A percentile compares a stretch with the other conserved stretches of the same genome.
Evolutionary conservation across 2,113 vertebrate genomes (phyloP).

Genomic region (Vimba vimba): DNA sequence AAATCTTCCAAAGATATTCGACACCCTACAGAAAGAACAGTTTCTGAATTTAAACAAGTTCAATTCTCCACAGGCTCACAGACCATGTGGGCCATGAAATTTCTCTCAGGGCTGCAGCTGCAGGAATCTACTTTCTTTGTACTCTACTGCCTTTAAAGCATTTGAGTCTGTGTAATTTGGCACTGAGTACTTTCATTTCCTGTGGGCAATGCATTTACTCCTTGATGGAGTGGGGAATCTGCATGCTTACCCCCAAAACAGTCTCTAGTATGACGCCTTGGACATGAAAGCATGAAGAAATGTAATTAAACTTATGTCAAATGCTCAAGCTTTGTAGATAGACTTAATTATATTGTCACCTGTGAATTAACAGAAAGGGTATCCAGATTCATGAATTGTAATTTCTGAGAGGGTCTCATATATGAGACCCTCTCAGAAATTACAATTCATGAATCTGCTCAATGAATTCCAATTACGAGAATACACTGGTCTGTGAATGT

Average conservation of each 20-base stretch:
- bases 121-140: slow-evolving; percentile 71
- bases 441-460: neutral
- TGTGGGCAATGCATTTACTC: slow-evolving; percentile 58
- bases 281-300: slow-evolving; percentile 48
- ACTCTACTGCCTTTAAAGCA: slow-evolving; percentile 64
- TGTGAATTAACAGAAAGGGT: slow-evolving; percentile 29
- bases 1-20: slow-evolving; percentile 58
- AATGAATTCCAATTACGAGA: slow-evolving; percentile 14
- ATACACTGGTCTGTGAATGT: slow-evolving; percentile 3
- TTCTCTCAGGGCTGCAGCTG: slow-evolving; percentile 67
- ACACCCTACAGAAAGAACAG: slow-evolving; percentile 70
- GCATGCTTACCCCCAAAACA: slow-evolving; percentile 65
- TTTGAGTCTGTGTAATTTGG: slow-evolving; percentile 63
- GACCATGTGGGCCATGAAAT: slow-evolving; percentile 73
- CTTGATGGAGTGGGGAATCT: slow-evolving; percentile 65
- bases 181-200: slow-evolving; percentile 64
- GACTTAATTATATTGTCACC: slow-evolving; percentile 55
- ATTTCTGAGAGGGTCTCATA: slow-evolving; percentile 13
- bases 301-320: slow-evolving; percentile 63
- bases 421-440: neutral
- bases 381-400: slow-evolving; percentile 16
- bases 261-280: slow-evolving; percentile 63
- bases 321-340: slow-evolving; percentile 59
- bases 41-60: slow-evolving; percentile 74
- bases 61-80: slow-evolving; percentile 64